Percentiles rank a stretch among this genome's conserved stretches.
These are phyloP conservation scores for Drosophila setifemur DNA, from an alignment of 1,140 invertebrate species.

Conservation along the genomic window DNA sequence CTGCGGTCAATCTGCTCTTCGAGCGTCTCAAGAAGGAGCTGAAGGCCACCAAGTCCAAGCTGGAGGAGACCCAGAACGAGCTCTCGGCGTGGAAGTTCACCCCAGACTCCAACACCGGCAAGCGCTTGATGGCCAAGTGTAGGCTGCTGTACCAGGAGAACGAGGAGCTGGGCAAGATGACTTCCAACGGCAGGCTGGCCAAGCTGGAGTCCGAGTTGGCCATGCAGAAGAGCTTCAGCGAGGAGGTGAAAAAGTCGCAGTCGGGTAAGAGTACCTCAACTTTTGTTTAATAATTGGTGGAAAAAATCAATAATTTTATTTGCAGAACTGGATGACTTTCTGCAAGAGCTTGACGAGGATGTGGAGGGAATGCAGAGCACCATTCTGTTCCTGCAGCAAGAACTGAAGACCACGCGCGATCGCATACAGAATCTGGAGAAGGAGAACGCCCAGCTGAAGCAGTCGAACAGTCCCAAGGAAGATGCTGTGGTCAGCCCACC, in stretches of 20 bases:
- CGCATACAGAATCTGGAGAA: conserved; percentile 80
- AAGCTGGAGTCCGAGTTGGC: conserved; percentile 98
- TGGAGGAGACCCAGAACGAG: conserved; percentile 99
- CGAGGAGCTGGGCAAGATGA: conserved; percentile 98
- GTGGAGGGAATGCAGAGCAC: conserved; percentile 99
- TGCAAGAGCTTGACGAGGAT: conserved; percentile 98
- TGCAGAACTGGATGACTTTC: conserved; percentile 95
- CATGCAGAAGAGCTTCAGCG: conserved; percentile 96
- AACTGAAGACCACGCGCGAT: conserved; percentile 91
- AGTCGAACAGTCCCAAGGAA: conserved; percentile 19
- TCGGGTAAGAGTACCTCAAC: conserved; percentile 86
- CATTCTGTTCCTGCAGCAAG: conserved; percentile 96
- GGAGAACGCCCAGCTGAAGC: conserved; percentile 64
- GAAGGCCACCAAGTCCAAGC: conserved; percentile 92
- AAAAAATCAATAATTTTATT: not conserved
- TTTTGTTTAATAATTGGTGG: no score
- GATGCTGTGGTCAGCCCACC: conserved; percentile 2
- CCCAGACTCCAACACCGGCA: conserved; percentile 98
- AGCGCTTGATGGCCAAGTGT: conserved; percentile 98
- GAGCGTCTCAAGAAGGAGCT: conserved; percentile 96
- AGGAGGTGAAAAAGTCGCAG: conserved; percentile 98
- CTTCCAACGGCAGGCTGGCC: conserved; percentile 95
- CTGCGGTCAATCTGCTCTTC: conserved; percentile 97
- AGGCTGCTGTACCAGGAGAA: conserved; percentile 98
- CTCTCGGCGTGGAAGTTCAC: conserved; percentile 99